Base-by-base conservation (phyloP, 2,888 invertebrate genomes). In the Hyalella azteca region DNA sequence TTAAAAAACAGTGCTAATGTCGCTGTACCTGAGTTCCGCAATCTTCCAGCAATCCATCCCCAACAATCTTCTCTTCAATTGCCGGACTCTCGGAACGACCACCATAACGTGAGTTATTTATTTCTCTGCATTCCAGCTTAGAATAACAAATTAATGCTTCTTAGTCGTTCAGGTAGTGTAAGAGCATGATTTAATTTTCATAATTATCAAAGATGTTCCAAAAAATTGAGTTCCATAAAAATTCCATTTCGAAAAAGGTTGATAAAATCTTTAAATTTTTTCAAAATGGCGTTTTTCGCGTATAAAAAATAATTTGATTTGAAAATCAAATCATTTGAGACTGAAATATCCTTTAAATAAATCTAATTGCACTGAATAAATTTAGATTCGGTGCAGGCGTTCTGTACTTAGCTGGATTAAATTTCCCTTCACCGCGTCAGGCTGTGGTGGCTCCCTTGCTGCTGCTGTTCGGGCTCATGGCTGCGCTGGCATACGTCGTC, bases 381-480 rank as follows among this genome's bases (percentile, higher is more conserved):
- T 45, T 45, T 45, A 15, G 15, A 7, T 45, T 15, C 9, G 15
- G 45, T 45, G n/a, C n/a, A n/a, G n/a, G n/a, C n/a, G n/a, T n/a
- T n/a, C n/a, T n/a, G n/a, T n/a, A n/a, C n/a, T n/a, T n/a, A n/a
- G n/a, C n/a, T n/a, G n/a, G n/a, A n/a, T n/a, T n/a, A n/a, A n/a
- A n/a, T n/a, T n/a, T n/a, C n/a, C n/a, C n/a, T 45, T 11, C 45
- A 13, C 19, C 11, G 4, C n/a, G 13, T 11, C 66, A 66, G 66
- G 36, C 66, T 2, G 66, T 66, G 0, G 19, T 36, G 1, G 36
- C 29, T 13, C 66, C 66, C 7, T 19, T 66, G 39, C 39, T 66
- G 66, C 39, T 66, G 39, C 66, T 66, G 3, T 36, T 66, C 36
- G 66, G 66, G 36, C 32, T 66, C 36, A 66, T 66, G 4, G 66